phyloP scores from a whole-genome alignment of 2,888 invertebrate genomes.

The Epinotia brunnichana region DNA sequence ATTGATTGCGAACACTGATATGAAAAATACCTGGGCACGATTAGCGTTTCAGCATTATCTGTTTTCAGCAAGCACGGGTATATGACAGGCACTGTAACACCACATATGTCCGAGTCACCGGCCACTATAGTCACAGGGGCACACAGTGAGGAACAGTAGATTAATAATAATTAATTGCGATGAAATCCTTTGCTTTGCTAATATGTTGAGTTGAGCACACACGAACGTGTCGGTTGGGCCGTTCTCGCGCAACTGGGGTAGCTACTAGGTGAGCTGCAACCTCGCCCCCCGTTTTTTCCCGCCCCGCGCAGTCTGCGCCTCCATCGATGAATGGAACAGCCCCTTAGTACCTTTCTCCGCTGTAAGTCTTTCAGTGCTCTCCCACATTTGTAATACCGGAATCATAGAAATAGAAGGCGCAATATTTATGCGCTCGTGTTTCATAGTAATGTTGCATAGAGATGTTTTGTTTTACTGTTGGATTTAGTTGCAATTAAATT shows the following conservation, averaged over 20 bases:
- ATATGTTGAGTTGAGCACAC: not conserved
- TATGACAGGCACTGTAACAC: conserved; percentile 28
- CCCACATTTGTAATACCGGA: conserved; percentile 66
- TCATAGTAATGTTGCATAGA: not conserved
- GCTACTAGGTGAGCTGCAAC: conserved; percentile 70
- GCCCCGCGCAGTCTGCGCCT: conserved; percentile 70
- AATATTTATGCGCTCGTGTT: conserved; percentile 16
- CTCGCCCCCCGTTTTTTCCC: conserved; percentile 50
- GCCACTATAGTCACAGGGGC: conserved; percentile 3
- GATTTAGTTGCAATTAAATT: too few relatives aligned
- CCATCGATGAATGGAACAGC: conserved; percentile 75
- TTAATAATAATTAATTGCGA: not conserved
- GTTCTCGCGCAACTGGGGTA: conserved; percentile 58
- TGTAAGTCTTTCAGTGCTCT: conserved; percentile 66
- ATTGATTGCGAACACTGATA: not conserved
- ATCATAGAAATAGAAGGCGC: conserved; percentile 70
- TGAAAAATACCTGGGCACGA: conserved; percentile 20
- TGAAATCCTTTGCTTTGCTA: conserved; percentile 13
- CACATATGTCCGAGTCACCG: conserved; percentile 21
- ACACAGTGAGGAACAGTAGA: conserved; percentile 1
- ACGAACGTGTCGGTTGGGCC: conserved; percentile 50
- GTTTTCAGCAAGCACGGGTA: not conserved
- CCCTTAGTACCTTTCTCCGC: conserved; percentile 60
- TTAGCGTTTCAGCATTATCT: conserved; percentile 25
- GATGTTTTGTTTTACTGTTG: not conserved